phyloP scores from a whole-genome alignment of 2,113 vertebrate species.

The Thymallus thymallus region DNA sequence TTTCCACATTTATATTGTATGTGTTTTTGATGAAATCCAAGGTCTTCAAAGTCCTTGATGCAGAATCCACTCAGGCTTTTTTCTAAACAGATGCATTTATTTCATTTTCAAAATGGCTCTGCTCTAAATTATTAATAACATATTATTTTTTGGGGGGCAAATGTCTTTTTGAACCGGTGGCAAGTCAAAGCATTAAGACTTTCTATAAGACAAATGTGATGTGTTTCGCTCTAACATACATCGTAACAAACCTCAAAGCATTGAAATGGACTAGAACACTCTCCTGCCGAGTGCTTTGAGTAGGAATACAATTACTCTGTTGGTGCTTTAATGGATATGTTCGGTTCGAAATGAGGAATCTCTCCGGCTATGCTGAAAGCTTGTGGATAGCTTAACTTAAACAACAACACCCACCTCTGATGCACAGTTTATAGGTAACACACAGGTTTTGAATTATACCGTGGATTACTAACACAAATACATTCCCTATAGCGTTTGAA shows the following conservation, averaged over 20 bases:
- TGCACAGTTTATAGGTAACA: background rate
- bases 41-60: constrained; percentile 16
- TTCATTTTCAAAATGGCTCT: constrained; percentile 17
- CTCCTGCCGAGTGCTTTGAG: constrained; percentile 28
- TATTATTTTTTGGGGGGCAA: constrained; percentile 13
- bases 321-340: constrained; percentile 39
- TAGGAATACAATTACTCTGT: constrained; percentile 22
- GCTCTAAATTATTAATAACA: constrained; percentile 21
- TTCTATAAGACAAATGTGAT: background rate
- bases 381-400: background rate
- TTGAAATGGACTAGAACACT: constrained; percentile 10
- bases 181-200: background rate
- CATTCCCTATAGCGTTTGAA: no score
- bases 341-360: constrained; percentile 3
- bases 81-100: constrained; percentile 18
- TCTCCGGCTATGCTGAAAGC: background rate
- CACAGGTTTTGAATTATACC: no score
- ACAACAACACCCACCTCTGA: background rate
- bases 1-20: constrained; percentile 31
- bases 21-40: constrained; percentile 17
- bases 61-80: constrained; percentile 8
- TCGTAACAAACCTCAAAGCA: constrained; percentile 16
- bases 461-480: no score
- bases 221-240: constrained; percentile 9
- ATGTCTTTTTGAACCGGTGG: constrained; percentile 23